A percentile compares a stretch with the other conserved stretches of the same genome.
Conservation (phyloP, 1,140 invertebrate species). For the Chymomyza costata region DNA sequence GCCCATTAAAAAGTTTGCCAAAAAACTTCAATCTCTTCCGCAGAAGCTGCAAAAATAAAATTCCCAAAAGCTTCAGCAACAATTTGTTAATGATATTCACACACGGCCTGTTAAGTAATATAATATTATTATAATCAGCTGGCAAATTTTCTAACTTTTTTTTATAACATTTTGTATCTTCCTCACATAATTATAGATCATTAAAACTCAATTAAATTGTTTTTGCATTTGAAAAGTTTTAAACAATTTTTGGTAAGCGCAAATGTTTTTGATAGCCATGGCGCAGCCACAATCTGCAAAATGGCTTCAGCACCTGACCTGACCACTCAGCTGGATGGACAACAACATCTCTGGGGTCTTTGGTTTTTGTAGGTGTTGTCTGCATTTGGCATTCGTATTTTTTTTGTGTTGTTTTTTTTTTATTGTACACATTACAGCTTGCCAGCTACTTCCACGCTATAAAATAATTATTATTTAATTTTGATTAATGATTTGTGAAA, state of each 20-base stretch:
- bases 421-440: slow-evolving; percentile 4
- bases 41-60: no score
- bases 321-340: slow-evolving; percentile 34
- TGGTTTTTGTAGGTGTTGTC: no score
- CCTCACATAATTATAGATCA: slow-evolving; percentile 63
- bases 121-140: slow-evolving; percentile 12
- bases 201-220: slow-evolving; percentile 66
- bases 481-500: slow-evolving; percentile 66
- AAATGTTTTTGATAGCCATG: slow-evolving; percentile 38
- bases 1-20: no score
- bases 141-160: slow-evolving; percentile 38
- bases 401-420: slow-evolving; percentile 1
- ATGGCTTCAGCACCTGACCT: background rate
- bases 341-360: no score
- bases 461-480: slow-evolving; percentile 68
- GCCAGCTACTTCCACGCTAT: slow-evolving; percentile 16
- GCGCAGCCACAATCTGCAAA: no score
- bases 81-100: slow-evolving; percentile 42
- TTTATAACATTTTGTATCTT: slow-evolving; percentile 1
- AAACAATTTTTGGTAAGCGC: slow-evolving; percentile 9
- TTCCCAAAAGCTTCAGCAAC: no score
- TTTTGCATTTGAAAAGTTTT: slow-evolving; percentile 1
- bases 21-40: no score
- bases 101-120: slow-evolving; percentile 47
- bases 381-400: no score